Evolutionary conservation across 1,140 invertebrate species (phyloP).

Genomic region (Agraylea sexmaculata): DNA sequence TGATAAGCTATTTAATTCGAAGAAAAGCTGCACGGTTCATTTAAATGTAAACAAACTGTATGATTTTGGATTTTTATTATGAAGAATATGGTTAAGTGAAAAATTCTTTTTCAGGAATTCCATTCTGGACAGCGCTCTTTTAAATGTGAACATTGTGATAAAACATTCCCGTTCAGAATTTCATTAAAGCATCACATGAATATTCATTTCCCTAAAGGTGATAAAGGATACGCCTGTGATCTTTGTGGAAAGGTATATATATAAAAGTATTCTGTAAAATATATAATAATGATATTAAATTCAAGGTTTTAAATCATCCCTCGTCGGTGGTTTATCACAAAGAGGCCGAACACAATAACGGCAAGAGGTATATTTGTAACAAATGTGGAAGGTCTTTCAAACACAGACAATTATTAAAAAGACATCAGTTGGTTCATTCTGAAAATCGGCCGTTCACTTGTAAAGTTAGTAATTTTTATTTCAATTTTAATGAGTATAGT

Average conservation of each 20-base stretch:
- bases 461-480: conserved; percentile 26
- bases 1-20: too few species aligned
- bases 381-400: conserved; percentile 60
- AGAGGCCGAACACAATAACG: conserved; percentile 53
- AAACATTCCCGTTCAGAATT: conserved; percentile 42
- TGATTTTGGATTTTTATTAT: too few species aligned
- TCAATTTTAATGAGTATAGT: conserved; percentile 4
- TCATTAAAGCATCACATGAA: conserved; percentile 45
- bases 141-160: conserved; percentile 43
- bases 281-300: conserved; percentile 1
- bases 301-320: conserved; percentile 34
- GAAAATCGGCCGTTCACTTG: conserved; percentile 49
- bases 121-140: conserved; percentile 44
- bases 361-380: conserved; percentile 52
- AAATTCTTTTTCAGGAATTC: conserved; percentile 28
- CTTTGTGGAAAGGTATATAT: conserved; percentile 50
- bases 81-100: too few species aligned
- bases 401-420: conserved; percentile 53
- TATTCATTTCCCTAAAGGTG: conserved; percentile 36
- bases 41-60: too few species aligned
- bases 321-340: conserved; percentile 60
- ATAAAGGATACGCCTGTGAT: conserved; percentile 48
- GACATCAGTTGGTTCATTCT: conserved; percentile 59
- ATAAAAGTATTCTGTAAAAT: conserved; percentile 3
- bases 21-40: too few species aligned